Conservation (phyloP, 2,797 vertebrate genomes). For the Hydrocynus forskahlii region DNA sequence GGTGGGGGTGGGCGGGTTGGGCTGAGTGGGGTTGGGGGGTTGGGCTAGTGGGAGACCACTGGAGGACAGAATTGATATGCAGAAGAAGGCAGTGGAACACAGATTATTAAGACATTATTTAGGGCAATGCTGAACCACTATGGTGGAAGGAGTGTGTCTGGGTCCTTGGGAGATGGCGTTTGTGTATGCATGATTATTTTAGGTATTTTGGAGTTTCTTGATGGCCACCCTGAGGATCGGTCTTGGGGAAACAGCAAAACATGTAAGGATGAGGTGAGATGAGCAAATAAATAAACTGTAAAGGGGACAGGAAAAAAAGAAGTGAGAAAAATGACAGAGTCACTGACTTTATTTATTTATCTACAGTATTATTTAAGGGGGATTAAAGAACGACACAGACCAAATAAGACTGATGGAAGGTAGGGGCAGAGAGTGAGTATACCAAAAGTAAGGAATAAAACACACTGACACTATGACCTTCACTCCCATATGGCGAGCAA, state of each 20-base stretch:
- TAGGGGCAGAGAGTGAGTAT: neutral
- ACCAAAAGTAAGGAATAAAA: neutral
- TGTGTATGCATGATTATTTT: constrained; percentile 11
- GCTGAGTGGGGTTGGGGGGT: neutral
- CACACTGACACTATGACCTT: neutral
- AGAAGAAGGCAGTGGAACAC: constrained; percentile 8
- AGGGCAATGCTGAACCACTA: constrained; percentile 21
- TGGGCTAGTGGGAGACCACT: neutral
- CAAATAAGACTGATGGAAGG: neutral
- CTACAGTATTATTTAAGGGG: neutral
- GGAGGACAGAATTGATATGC: constrained; percentile 44
- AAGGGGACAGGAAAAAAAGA: neutral
- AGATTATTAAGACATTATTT: constrained; percentile 58
- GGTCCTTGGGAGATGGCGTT: constrained; percentile 40
- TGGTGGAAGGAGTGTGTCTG: constrained; percentile 32
- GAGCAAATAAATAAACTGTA: constrained; percentile 25
- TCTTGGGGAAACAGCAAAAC: constrained; percentile 23
- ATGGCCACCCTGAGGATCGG: constrained; percentile 9
- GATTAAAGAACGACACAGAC: neutral
- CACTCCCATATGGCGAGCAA: neutral
- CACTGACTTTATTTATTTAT: neutral
- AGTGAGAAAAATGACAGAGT: neutral
- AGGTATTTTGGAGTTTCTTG: constrained; percentile 25
- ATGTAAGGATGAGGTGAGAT: constrained; percentile 22
- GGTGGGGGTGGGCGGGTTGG: constrained; percentile 1